phyloP scores from a whole-genome alignment of 2,113 vertebrate genomes.

The Actenoides lindsayi region DNA sequence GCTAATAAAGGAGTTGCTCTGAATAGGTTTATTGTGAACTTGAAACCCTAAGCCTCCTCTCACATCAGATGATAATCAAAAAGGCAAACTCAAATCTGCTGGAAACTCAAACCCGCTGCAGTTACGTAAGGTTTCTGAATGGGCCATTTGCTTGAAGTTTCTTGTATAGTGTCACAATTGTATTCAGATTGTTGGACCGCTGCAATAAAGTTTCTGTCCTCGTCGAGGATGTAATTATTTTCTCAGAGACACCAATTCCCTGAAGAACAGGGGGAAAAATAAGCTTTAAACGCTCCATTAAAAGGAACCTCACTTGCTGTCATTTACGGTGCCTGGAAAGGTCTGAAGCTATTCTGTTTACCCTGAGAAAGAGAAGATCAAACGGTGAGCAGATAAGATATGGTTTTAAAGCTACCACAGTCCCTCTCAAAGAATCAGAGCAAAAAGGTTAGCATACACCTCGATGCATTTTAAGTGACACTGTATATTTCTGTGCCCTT shows the following conservation, averaged over 20 bases:
- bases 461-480: constrained; percentile 32
- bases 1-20: constrained; percentile 70
- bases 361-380: constrained; percentile 42
- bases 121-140: constrained; percentile 75
- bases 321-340: constrained; percentile 12
- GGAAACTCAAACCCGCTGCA: constrained; percentile 76
- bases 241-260: constrained; percentile 47
- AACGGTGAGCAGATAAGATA: constrained; percentile 22
- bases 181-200: constrained; percentile 50
- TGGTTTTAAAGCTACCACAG: background rate
- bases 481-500: constrained; percentile 24
- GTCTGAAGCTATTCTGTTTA: constrained; percentile 32
- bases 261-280: constrained; percentile 43
- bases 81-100: constrained; percentile 73
- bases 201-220: constrained; percentile 57
- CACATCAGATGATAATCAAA: constrained; percentile 78
- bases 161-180: constrained; percentile 65
- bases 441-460: background rate
- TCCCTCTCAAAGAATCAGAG: background rate
- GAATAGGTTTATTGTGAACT: constrained; percentile 75
- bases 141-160: constrained; percentile 66
- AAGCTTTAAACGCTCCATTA: constrained; percentile 41
- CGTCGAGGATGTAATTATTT: constrained; percentile 41
- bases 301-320: constrained; percentile 6
- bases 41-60: constrained; percentile 78